A percentile compares a stretch with the other conserved stretches of the same genome.
Conservation (phyloP, 2,113 vertebrate species). For the Lanius ludovicianus region DNA sequence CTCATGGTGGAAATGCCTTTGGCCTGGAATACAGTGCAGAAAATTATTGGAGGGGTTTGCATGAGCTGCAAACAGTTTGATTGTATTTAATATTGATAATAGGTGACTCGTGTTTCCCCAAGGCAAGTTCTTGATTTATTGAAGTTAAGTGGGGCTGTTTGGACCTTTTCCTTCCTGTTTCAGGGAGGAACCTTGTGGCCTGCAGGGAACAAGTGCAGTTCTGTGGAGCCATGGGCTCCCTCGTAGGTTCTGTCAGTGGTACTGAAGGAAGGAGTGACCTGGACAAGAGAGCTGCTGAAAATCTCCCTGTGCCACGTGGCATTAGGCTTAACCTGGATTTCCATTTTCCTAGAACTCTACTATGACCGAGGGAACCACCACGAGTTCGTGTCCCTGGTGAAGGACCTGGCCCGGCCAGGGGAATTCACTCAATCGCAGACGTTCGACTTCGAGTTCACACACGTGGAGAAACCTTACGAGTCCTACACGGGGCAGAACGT, state of each 20-base stretch:
- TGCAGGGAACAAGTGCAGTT: background rate
- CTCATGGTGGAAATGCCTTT: background rate
- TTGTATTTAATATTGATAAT: background rate
- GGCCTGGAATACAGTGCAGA: background rate
- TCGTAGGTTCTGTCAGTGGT: background rate
- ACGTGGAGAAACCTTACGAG: conserved; percentile 97
- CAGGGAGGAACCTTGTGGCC: background rate
- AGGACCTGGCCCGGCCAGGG: conserved; percentile 93
- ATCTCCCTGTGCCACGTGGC: background rate
- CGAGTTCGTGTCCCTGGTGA: conserved; percentile 97
- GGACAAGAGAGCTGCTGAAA: background rate
- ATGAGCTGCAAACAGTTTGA: background rate
- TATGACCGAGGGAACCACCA: conserved; percentile 98
- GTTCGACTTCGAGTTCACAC: conserved; percentile 98
- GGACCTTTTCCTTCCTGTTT: background rate
- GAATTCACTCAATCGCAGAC: conserved; percentile 94
- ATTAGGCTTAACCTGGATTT: background rate
- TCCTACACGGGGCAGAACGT: conserved; percentile 98
- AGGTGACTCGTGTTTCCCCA: background rate
- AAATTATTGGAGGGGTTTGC: background rate
- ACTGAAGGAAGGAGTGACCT: background rate
- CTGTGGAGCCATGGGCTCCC: background rate
- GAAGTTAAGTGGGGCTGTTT: background rate
- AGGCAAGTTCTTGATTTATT: background rate
- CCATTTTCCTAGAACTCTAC: conserved; percentile 85